Conservation (phyloP, 2,797 vertebrate genomes). For the Rhinophrynus dorsalis region DNA sequence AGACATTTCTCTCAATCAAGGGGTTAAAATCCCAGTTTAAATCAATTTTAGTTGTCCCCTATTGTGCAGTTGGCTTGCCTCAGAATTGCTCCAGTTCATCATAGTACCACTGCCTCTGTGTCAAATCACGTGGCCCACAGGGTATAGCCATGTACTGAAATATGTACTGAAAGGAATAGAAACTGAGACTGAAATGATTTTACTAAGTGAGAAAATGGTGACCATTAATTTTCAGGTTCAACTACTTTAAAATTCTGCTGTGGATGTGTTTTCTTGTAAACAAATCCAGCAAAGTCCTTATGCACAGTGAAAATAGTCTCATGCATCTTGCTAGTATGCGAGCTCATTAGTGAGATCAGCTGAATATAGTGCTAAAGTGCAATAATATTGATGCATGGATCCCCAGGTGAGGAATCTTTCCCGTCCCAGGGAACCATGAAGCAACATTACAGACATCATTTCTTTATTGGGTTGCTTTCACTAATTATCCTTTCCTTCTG, state of each 20-base stretch:
- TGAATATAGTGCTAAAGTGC: constrained; percentile 40
- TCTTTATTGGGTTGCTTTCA: constrained; percentile 34
- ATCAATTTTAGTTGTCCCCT: too few species aligned
- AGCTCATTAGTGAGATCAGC: constrained; percentile 46
- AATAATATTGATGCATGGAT: constrained; percentile 42
- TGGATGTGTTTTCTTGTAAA: constrained; percentile 9
- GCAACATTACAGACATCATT: constrained; percentile 33
- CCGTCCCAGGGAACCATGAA: constrained; percentile 3
- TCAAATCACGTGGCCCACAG: too few species aligned
- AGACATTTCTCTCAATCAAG: too few species aligned
- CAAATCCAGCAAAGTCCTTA: constrained; percentile 3
- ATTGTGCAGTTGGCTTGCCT: too few species aligned
- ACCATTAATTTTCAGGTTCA: neutral
- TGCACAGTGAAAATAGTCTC: constrained; percentile 1
- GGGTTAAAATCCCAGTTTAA: too few species aligned
- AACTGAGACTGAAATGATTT: too few species aligned
- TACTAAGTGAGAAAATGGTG: too few species aligned
- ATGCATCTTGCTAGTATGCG: constrained; percentile 31
- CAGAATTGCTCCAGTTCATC: too few species aligned
- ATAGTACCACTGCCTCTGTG: too few species aligned
- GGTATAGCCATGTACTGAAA: too few species aligned
- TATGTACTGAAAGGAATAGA: too few species aligned
- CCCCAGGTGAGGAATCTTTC: constrained; percentile 27
- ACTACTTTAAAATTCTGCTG: constrained; percentile 9
- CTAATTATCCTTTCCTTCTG: constrained; percentile 39